These are phyloP conservation scores for Micoletzkya japonica DNA, from an alignment of 2,888 invertebrate genomes.

Conservation along the genomic window DNA sequence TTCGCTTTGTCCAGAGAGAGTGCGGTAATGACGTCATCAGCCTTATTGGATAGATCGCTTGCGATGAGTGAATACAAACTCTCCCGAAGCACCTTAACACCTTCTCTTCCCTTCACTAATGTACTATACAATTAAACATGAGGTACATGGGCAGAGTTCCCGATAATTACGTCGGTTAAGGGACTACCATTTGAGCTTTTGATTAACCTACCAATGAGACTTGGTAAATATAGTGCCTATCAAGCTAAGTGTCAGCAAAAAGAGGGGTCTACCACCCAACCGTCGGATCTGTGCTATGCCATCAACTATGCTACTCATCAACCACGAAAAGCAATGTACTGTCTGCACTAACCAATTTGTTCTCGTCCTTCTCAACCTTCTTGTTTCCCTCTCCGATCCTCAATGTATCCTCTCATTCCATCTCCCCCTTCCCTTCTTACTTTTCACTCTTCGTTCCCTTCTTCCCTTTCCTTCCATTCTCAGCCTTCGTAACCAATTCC, in stretches of 20 bases:
- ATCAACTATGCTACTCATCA: no score
- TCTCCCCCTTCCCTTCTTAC: constrained; percentile 29
- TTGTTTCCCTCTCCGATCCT: constrained; percentile 12
- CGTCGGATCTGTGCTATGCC: no score
- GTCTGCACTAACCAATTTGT: no score
- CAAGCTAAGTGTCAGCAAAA: no score
- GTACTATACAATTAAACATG: neutral
- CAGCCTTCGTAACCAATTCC: constrained; percentile 34
- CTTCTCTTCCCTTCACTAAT: neutral
- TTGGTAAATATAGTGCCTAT: no score
- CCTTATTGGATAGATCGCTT: neutral
- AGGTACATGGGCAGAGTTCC: no score
- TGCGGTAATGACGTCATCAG: constrained; percentile 7
- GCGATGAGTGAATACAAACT: neutral
- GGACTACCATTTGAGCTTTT: no score
- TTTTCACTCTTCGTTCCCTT: constrained; percentile 33
- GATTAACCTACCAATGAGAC: no score
- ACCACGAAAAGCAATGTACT: no score
- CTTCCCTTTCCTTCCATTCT: constrained; percentile 34
- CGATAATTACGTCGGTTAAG: no score
- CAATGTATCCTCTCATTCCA: constrained; percentile 23
- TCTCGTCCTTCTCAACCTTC: constrained; percentile 3
- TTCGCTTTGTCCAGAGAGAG: constrained; percentile 28
- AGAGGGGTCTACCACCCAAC: no score
- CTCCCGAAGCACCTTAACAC: neutral